Base-by-base conservation (phyloP, 1,140 invertebrate genomes). In the Phenacoccus solenopsis region DNA sequence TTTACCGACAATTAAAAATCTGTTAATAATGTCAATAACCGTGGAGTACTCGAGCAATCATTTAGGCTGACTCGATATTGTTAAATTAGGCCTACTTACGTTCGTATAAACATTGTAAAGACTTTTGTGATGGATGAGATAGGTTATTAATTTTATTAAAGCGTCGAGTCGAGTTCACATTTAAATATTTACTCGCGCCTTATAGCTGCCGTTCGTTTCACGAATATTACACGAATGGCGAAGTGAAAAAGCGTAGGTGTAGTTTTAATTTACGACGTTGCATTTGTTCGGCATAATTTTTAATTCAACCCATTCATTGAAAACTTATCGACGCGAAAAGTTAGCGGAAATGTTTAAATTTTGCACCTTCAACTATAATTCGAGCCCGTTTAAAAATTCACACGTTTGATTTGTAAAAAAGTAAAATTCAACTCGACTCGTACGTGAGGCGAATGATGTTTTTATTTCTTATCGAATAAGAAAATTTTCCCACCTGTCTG, bases 151-250 rank as follows among this genome's bases (percentile, higher is more conserved):
- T n/a, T 49, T 49, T 49, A 49, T 49, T 49, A 49, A 49, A 49
- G 5, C 16, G 5, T n/a, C n/a, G n/a, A n/a, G 38, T 4, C 20
- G 20, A 32, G 30, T 32, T n/a, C n/a, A n/a, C n/a, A n/a, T n/a
- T 49, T 49, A 49, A 49, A 49, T 49, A 49, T 49, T 49, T 49
- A n/a, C n/a, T n/a, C n/a, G n/a, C n/a, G n/a, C n/a, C n/a, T n/a
- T n/a, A n/a, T n/a, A n/a, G n/a, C n/a, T n/a, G n/a, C n/a, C n/a
- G n/a, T n/a, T n/a, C n/a, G n/a, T n/a, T n/a, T n/a, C n/a, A n/a
- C n/a, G n/a, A n/a, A n/a, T n/a, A n/a, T n/a, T n/a, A n/a, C n/a
- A n/a, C n/a, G n/a, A n/a, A n/a, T n/a, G n/a, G n/a, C n/a, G n/a
- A n/a, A n/a, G n/a, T n/a, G n/a, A n/a, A n/a, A n/a, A n/a, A n/a